These are phyloP conservation scores for Phalangium opilio DNA, from an alignment of 2,888 invertebrate species.

Conservation along the genomic window DNA sequence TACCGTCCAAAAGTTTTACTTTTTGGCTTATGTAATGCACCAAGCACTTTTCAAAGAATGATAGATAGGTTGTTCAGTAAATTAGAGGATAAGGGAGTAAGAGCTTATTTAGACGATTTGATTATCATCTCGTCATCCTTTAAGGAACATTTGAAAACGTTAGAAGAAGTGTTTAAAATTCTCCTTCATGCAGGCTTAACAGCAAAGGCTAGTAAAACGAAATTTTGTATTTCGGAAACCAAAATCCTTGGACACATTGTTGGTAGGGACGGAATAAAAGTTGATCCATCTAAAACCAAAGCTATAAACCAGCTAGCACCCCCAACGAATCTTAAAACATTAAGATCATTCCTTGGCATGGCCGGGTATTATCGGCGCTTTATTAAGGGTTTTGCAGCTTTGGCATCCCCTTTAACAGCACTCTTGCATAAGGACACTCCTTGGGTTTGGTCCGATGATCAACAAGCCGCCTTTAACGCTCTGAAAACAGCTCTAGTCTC, in stretches of 20 bases:
- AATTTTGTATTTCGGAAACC: conserved; percentile 11
- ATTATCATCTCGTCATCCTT: no score
- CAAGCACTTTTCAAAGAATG: conserved; percentile 10
- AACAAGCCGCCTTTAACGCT: no score
- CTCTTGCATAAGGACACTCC: no score
- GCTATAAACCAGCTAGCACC: conserved; percentile 7
- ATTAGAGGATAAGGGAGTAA: no score
- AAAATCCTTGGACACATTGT: conserved; percentile 12
- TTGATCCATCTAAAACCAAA: conserved; percentile 3
- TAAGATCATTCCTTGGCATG: background rate
- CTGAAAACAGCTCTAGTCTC: no score
- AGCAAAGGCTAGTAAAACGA: no score
- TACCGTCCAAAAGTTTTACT: conserved; percentile 12
- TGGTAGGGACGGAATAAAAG: conserved; percentile 2
- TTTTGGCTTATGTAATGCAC: conserved; percentile 15
- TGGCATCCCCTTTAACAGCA: no score
- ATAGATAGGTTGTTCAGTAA: conserved; percentile 11
- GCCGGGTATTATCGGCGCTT: conserved; percentile 5
- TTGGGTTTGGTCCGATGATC: no score
- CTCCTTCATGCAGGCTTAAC: no score
- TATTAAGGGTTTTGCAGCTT: conserved; percentile 4
- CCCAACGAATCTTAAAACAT: conserved; percentile 8
- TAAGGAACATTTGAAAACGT: no score
- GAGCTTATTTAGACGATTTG: no score
- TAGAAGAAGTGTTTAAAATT: no score